phyloP scores from a whole-genome alignment of 2,113 vertebrate genomes.

The Macrotus californicus region DNA sequence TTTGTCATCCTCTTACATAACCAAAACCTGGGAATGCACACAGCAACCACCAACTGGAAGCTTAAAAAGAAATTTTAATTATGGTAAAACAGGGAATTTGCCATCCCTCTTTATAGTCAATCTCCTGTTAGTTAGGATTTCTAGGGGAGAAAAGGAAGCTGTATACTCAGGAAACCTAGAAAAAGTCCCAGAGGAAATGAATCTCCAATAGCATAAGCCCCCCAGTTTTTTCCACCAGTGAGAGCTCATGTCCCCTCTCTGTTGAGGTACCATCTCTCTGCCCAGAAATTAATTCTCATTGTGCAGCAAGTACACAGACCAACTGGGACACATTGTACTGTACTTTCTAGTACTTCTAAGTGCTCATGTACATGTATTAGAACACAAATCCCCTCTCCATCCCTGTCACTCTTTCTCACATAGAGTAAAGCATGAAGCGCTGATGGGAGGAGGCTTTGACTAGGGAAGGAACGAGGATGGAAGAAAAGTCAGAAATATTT shows the following conservation, averaged over 20 bases:
- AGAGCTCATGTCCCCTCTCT: not conserved
- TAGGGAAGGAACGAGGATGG: not conserved
- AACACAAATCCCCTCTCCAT: not conserved
- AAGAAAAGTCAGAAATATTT: not conserved
- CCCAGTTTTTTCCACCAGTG: not conserved
- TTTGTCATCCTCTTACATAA: not conserved
- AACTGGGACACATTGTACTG: not conserved
- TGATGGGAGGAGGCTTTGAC: not conserved
- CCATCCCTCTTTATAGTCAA: not conserved
- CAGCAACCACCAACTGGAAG: not conserved
- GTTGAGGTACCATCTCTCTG: not conserved
- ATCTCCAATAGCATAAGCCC: not conserved
- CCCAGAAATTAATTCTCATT: no score
- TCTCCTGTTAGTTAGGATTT: not conserved
- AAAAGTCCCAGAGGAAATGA: not conserved
- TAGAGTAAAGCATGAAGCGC: not conserved
- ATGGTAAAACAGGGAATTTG: not conserved
- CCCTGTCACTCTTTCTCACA: not conserved
- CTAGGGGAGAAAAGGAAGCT: not conserved
- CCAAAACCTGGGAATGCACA: not conserved
- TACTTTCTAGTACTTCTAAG: not conserved
- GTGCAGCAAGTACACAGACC: not conserved
- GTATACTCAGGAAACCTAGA: not conserved
- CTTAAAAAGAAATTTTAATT: constrained; percentile 10
- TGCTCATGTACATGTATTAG: not conserved